phyloP scores from a whole-genome alignment of 2,888 invertebrate genomes.

The Pseudoips prasinana region DNA sequence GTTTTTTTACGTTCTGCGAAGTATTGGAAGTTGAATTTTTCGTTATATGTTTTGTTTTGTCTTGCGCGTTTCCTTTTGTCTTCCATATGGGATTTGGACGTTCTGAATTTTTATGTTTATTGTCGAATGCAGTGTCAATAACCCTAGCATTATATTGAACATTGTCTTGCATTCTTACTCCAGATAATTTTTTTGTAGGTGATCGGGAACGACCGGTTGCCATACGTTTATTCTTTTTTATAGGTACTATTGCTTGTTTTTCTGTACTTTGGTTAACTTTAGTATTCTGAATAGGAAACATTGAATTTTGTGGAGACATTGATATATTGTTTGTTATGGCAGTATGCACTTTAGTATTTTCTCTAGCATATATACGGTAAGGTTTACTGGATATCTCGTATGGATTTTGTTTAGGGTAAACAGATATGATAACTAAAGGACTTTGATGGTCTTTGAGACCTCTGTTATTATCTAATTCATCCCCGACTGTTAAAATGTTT shows the following conservation, averaged over 20 bases:
- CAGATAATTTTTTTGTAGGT: constrained; percentile 16
- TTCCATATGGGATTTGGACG: too few relatives aligned
- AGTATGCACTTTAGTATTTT: too few relatives aligned
- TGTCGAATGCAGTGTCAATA: too few relatives aligned
- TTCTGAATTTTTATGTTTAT: too few relatives aligned
- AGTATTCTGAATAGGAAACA: neutral
- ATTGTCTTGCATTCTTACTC: constrained; percentile 11
- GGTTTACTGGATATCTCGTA: constrained; percentile 12
- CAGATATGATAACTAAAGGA: constrained; percentile 69
- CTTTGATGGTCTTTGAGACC: constrained; percentile 30
- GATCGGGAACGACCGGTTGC: constrained; percentile 18
- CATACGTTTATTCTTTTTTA: constrained; percentile 4
- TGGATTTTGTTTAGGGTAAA: constrained; percentile 55
- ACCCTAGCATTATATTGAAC: constrained; percentile 3
- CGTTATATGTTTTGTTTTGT: too few relatives aligned
- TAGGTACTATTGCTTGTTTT: constrained; percentile 5
- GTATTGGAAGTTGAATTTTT: too few relatives aligned
- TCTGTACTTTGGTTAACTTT: constrained; percentile 8
- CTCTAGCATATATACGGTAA: too few relatives aligned
- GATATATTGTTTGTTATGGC: too few relatives aligned
- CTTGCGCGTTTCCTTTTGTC: too few relatives aligned
- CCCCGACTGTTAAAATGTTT: constrained; percentile 6
- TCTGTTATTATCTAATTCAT: constrained; percentile 10
- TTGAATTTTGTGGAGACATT: too few relatives aligned
- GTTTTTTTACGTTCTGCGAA: too few relatives aligned